Percentiles rank a stretch among this genome's conserved stretches.
Evolutionary conservation across 2,888 invertebrate genomes (phyloP).

Genomic region (Pycnomerus fuliginosus): DNA sequence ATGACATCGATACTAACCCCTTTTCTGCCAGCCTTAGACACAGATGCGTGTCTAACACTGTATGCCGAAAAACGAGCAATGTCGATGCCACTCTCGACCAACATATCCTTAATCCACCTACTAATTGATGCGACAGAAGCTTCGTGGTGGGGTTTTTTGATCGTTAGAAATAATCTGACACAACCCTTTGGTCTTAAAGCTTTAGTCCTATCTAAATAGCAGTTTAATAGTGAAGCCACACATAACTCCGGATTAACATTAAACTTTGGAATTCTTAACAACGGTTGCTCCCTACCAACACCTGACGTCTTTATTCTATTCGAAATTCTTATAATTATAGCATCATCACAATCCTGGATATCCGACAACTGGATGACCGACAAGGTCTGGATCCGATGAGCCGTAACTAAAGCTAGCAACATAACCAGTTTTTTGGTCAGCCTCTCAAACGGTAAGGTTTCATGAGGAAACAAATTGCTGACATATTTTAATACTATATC

Average conservation of each 20-base stretch:
- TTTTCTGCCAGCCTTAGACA: constrained; percentile 26
- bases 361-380: background rate
- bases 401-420: background rate
- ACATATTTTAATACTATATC: background rate
- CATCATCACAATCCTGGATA: background rate
- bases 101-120: background rate
- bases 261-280: too few species aligned
- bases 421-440: background rate
- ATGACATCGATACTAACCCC: constrained; percentile 26
- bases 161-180: background rate
- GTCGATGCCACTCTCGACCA: constrained; percentile 22
- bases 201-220: background rate
- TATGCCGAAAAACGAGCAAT: constrained; percentile 23
- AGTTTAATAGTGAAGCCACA: background rate
- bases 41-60: constrained; percentile 29
- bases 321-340: background rate
- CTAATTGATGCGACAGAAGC: background rate
- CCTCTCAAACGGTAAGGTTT: constrained; percentile 1
- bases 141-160: background rate
- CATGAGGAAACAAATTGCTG: background rate
- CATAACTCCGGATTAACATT: background rate
- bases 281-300: too few species aligned
- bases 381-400: background rate
- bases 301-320: background rate
- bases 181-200: background rate